Conservation (phyloP, 2,797 vertebrate species). For the Aldrovandia affinis region DNA sequence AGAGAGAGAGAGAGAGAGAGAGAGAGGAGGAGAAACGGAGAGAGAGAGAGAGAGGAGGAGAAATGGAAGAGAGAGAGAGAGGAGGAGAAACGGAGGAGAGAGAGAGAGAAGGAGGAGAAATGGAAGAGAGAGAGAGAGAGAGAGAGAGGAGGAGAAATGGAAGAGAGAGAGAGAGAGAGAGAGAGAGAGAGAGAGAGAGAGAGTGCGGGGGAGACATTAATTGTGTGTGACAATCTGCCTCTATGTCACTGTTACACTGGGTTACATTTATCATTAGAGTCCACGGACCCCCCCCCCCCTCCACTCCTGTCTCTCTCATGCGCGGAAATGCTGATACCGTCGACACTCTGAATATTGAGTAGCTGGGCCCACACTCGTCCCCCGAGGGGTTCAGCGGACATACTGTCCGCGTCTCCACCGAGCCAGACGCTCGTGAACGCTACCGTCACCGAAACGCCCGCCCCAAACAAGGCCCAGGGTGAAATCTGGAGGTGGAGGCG, state of each 20-base stretch:
- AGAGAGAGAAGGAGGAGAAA: no score
- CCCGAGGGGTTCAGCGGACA: background rate
- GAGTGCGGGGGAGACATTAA: conserved; percentile 77
- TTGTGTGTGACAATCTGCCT: conserved; percentile 78
- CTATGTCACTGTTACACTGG: conserved; percentile 75
- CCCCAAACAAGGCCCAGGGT: no score
- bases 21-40: background rate
- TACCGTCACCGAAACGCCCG: background rate
- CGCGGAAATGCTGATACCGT: conserved; percentile 29
- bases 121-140: conserved; percentile 24
- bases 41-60: conserved; percentile 63
- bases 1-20: conserved; percentile 46
- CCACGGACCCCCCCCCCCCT: conserved; percentile 53
- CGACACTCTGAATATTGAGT: background rate
- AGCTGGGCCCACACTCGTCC: background rate
- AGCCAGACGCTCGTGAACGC: no score
- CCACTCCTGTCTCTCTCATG: background rate
- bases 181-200: conserved; percentile 32
- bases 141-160: conserved; percentile 64
- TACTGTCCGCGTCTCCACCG: background rate
- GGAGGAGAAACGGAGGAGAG: conserved; percentile 61
- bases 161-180: no score
- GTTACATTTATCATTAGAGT: conserved; percentile 72
- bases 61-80: no score
- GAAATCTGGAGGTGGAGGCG: background rate